These are phyloP conservation scores for Lophotis ruficrista DNA, from an alignment of 2,113 vertebrate species.

Conservation along the genomic window DNA sequence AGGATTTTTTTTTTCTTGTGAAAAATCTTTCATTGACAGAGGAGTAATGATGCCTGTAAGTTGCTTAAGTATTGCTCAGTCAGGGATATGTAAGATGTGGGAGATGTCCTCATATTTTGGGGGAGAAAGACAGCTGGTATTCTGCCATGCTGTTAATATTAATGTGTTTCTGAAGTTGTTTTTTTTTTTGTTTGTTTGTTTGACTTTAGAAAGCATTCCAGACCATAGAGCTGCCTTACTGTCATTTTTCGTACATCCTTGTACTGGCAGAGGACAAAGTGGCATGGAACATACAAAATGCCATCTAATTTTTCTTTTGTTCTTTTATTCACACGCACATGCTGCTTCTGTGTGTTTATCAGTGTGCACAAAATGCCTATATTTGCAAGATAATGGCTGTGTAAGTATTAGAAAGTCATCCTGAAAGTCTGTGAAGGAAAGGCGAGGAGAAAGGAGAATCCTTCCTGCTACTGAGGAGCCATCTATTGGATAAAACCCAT, in stretches of 20 bases:
- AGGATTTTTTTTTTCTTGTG: neutral
- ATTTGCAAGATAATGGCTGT: constrained; percentile 52
- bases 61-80: constrained; percentile 27
- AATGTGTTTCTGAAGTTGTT: neutral
- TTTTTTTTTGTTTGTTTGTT: neutral
- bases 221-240: neutral
- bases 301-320: constrained; percentile 35
- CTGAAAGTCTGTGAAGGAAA: constrained; percentile 15
- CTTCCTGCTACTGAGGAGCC: constrained; percentile 62
- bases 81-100: neutral
- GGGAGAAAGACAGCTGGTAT: neutral
- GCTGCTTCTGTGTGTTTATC: constrained; percentile 30
- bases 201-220: constrained; percentile 17
- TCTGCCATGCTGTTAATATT: constrained; percentile 3
- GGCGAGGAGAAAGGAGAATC: constrained; percentile 9
- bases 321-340: neutral
- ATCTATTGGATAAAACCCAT: constrained; percentile 69
- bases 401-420: constrained; percentile 49
- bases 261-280: neutral
- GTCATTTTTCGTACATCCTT: neutral
- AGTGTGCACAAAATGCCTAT: constrained; percentile 29
- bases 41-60: constrained; percentile 15
- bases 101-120: neutral
- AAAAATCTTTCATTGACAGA: neutral
- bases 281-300: neutral